Conservation (phyloP, 2,797 vertebrate genomes). For the Ficedula albicollis region DNA sequence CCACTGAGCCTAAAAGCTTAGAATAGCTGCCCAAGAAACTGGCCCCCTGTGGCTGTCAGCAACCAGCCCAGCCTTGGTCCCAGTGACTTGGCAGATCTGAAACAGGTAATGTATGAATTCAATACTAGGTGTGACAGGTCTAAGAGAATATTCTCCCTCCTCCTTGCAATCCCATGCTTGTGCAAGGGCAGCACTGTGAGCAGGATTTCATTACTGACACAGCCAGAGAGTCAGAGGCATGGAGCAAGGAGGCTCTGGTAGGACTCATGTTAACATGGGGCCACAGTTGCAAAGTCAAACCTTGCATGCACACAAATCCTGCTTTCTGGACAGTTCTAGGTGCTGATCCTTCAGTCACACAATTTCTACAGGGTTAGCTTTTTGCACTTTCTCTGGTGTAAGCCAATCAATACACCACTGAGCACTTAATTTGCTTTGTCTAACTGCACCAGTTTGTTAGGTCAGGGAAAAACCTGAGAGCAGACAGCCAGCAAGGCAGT, state of each 20-base stretch:
- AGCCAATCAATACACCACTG: slow-evolving; percentile 41
- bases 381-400: slow-evolving; percentile 29
- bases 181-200: not conserved
- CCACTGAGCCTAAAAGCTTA: not conserved
- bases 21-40: not conserved
- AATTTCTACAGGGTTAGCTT: not conserved
- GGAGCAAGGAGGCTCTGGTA: not conserved
- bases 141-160: not conserved
- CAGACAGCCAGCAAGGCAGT: not conserved
- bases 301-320: not conserved
- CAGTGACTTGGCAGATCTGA: not conserved
- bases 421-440: slow-evolving; percentile 48
- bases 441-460: slow-evolving; percentile 11
- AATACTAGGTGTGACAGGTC: not conserved
- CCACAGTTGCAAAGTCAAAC: not conserved
- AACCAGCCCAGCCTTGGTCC: not conserved
- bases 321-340: not conserved
- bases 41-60: not conserved
- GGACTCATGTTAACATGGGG: accelerated
- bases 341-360: not conserved
- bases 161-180: not conserved
- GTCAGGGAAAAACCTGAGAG: not conserved
- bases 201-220: not conserved
- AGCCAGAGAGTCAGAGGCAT: not conserved
- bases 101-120: not conserved